phyloP scores from a whole-genome alignment of 2,797 vertebrate genomes.

The Neomorphus geoffroyi region DNA sequence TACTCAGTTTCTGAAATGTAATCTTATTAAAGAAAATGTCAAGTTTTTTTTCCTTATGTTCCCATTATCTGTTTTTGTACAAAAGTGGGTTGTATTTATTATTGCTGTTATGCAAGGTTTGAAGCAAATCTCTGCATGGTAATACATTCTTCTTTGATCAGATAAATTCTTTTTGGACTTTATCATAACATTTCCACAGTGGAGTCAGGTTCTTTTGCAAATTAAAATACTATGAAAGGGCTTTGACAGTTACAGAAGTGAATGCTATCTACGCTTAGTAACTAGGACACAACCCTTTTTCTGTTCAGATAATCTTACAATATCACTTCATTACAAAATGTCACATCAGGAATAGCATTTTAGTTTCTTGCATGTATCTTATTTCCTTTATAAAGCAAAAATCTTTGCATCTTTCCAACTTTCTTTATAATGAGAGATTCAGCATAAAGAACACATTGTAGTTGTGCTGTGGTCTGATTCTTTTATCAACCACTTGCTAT shows the following conservation, averaged over 20 bases:
- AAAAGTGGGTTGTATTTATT: conserved; percentile 50
- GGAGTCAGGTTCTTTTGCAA: conserved; percentile 41
- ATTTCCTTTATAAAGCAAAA: conserved; percentile 7
- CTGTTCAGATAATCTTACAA: conserved; percentile 2
- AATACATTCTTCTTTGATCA: conserved; percentile 65
- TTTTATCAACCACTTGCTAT: conserved; percentile 4
- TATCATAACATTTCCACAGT: conserved; percentile 50
- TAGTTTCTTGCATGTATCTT: conserved; percentile 5
- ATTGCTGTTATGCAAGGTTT: conserved; percentile 63
- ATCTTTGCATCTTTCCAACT: not conserved
- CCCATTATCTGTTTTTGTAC: conserved; percentile 54
- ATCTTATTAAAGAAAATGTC: not conserved
- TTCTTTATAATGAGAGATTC: conserved; percentile 31
- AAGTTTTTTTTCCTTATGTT: conserved; percentile 18
- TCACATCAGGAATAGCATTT: conserved; percentile 14
- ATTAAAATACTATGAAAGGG: conserved; percentile 49
- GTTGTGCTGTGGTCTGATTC: not conserved
- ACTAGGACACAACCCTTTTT: conserved; percentile 15
- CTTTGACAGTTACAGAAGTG: conserved; percentile 5
- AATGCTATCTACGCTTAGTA: conserved; percentile 16
- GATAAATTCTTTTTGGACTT: conserved; percentile 66
- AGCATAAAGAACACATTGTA: not conserved
- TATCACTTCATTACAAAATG: conserved; percentile 30
- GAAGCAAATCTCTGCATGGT: conserved; percentile 48
- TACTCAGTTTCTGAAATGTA: not conserved